Evolutionary conservation across 2,113 vertebrate genomes (phyloP).

Genomic region (Ivindomyrus marchei): DNA sequence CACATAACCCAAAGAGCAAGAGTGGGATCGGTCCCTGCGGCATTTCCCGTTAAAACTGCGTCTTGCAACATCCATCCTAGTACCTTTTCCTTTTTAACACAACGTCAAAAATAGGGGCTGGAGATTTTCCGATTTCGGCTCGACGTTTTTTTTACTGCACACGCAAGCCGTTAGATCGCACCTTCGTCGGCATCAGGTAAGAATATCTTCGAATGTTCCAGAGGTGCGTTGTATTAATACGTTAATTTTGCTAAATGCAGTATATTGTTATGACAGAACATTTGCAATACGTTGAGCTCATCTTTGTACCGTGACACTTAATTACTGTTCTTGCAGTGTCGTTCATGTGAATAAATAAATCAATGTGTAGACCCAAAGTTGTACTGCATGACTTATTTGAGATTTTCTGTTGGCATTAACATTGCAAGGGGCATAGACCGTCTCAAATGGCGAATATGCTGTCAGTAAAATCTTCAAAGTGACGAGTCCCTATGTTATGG

Average conservation of each 20-base stretch:
- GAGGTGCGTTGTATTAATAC: conserved; percentile 18
- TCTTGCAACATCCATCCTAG: conserved; percentile 2
- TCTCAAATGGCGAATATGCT: neutral
- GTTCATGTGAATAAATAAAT: neutral
- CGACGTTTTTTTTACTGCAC: conserved; percentile 40
- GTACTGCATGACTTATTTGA: neutral
- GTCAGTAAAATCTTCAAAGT: neutral
- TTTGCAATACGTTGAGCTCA: neutral
- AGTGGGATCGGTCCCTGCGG: conserved; percentile 57
- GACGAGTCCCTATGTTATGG: neutral
- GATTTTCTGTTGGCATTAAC: neutral
- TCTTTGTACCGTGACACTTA: neutral
- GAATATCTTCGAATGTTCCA: conserved; percentile 21
- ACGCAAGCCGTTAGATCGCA: conserved; percentile 43
- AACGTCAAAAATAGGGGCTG: conserved; percentile 36
- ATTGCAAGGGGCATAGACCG: neutral
- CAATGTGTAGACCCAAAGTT: conserved; percentile 7
- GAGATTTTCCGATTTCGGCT: conserved; percentile 42
- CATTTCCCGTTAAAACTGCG: conserved; percentile 50
- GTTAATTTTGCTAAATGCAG: neutral
- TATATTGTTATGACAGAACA: neutral
- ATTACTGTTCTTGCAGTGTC: neutral
- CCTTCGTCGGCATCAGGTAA: conserved; percentile 58
- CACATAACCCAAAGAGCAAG: conserved; percentile 45
- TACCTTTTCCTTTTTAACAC: neutral